Evolutionary conservation across 2,797 vertebrate genomes (phyloP), one percentile per base, ranked within the genome.

Genomic region (Myotis pilosus): DNA sequence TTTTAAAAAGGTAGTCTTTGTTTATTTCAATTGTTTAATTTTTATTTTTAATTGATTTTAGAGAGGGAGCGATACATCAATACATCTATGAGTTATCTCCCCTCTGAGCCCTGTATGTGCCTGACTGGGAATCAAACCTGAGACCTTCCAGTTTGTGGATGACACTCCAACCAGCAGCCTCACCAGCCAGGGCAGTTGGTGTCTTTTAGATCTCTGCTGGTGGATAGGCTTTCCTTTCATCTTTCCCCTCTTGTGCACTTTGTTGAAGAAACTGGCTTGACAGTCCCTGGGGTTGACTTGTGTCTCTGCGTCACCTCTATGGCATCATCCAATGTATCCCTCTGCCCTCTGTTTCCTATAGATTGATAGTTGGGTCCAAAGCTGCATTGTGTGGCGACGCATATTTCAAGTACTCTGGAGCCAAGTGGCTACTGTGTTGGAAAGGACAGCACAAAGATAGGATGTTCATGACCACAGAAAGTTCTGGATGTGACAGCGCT

Each of bases 261-360:
- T 72, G 7, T 62, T n/a, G 75, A 87, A n/a, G 68, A 81, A 57
- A 49, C 28, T 0, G 1, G 41, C 41, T 66, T 25, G 15, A 15
- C 0, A 2, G 66, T 25, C 0, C 15, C 28, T 49, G 51, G 41
- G 53, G n/a, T 60, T 41, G 57, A 17, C 28, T 19, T 25, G 5
- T 23, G 9, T 49, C 38, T 78, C 11, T 28, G 38, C 30, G 9
- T 78, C 38, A 7, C 17, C 25, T 28, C 23, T 1, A 0, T 30
- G 13, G 23, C 25, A 11, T 41, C 38, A 11, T 79, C 25, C 30
- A 12, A 2, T 10, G 6, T 87, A 68, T 71, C 38, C 41, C 44
- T 28, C 30, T 36, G 33, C 30, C 44, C 57, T 44, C 11, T 6
- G 4, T 17, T 68, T 92, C 44, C 55, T 20, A 38, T 8, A 87